phyloP scores from a whole-genome alignment of 2,113 vertebrate species.

The Tretioscincus oriximinensis region DNA sequence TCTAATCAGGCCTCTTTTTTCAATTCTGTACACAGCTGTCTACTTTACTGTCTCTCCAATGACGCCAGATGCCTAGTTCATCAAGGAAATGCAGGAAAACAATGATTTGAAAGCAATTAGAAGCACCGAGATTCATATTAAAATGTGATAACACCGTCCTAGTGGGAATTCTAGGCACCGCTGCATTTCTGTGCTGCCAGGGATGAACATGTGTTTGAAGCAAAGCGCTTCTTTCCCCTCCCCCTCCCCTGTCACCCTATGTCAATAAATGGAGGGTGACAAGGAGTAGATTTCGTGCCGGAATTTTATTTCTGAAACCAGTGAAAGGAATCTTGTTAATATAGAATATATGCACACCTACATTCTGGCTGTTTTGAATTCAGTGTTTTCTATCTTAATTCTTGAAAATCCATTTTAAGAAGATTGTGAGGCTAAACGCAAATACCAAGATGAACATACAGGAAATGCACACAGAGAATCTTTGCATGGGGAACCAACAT shows the following conservation, averaged over 20 bases:
- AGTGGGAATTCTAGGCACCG: constrained; percentile 65
- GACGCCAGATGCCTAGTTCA: constrained; percentile 79
- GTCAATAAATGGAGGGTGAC: background rate
- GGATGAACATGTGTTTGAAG: constrained; percentile 64
- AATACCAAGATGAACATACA: background rate
- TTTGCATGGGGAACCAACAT: background rate
- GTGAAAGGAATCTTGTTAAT: constrained; percentile 57
- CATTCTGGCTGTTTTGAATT: constrained; percentile 37
- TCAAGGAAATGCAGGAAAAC: constrained; percentile 72
- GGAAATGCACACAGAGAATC: background rate
- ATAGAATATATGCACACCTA: constrained; percentile 38
- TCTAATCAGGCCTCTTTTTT: constrained; percentile 45
- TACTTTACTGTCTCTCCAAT: constrained; percentile 68
- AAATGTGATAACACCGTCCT: constrained; percentile 73
- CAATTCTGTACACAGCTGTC: constrained; percentile 76
- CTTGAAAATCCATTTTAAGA: too few relatives aligned
- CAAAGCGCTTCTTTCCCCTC: constrained; percentile 30
- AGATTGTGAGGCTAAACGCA: background rate
- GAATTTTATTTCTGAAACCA: constrained; percentile 66
- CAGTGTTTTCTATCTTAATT: background rate
- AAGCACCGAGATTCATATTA: constrained; percentile 68
- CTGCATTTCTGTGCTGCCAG: constrained; percentile 67
- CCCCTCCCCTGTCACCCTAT: too few relatives aligned
- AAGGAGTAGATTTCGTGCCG: constrained; percentile 43
- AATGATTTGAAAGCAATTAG: constrained; percentile 78